Evolutionary conservation across 2,888 invertebrate species (phyloP), one percentile per base, ranked within the genome.

Genomic region (Hydriomena furcata): DNA sequence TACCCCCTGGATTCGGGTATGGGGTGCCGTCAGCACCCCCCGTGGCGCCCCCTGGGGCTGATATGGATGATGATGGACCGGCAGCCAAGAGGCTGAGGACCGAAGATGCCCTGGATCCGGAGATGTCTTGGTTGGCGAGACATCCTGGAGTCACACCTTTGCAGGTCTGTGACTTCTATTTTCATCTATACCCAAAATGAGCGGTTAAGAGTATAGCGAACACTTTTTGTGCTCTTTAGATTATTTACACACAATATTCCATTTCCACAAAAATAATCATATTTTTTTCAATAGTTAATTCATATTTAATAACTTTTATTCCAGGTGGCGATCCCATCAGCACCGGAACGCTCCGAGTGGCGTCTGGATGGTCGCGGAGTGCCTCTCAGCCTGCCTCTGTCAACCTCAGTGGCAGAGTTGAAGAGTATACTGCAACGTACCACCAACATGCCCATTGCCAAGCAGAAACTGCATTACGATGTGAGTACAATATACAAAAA

Each of bases 391-490:
- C 75, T 99, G 71, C 93, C 96, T 28, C 90, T 97, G 7, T 92
- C 93, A 7, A 96, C 98, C 61, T 90, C 93, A 0, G 94, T 98
- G n/a, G 93, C 95, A 7, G 94, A 94, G 43, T 93, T 99, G 65
- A 99, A 99, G 89, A 93, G 94, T 7, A 94, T 95, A 76, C 93
- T 99, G 64, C 94, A 94, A 74, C 94, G 96, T 58, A 95, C 97
- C 75, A 96, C 96, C 48, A 96, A 96, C 60, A 97, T 99, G 95
- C 98, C 98, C 31, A 96, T 96, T 10, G 98, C 98, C 43, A 99
- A 99, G 81, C 99, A 99, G 88, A 99, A 99, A 82, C 92, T 99
- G 60, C 96, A 97, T 64, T 96, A 95, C 72, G 99, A 99, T 91
- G 98, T 95, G 23, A 17, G 23, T 38, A 17, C 17, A n/a, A n/a